Conservation (phyloP, 2,888 invertebrate genomes). For the Chydorus sphaericus region DNA sequence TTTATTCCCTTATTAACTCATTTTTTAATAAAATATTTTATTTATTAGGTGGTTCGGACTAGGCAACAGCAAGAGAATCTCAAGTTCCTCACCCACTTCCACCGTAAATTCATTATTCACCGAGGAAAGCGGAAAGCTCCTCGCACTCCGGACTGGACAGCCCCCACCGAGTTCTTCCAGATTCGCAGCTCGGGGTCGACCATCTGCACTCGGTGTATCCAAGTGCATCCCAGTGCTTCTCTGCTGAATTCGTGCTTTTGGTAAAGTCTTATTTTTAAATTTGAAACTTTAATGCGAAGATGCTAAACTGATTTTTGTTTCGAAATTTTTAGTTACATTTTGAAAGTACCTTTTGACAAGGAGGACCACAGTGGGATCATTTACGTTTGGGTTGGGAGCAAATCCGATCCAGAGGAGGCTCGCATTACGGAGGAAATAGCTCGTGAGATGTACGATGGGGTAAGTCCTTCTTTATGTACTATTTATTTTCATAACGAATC, state of each 20-base stretch:
- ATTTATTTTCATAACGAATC: no score
- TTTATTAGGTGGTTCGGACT: constrained; percentile 58
- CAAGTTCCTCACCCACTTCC: constrained; percentile 96
- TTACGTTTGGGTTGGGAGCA: constrained; percentile 88
- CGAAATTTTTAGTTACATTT: constrained; percentile 54
- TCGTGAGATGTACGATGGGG: constrained; percentile 80
- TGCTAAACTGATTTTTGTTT: constrained; percentile 4
- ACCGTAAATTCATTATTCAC: constrained; percentile 81
- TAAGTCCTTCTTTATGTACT: constrained; percentile 28
- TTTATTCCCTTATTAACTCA: no score
- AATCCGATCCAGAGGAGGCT: constrained; percentile 69
- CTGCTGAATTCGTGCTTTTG: constrained; percentile 88
- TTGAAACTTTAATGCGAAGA: neutral
- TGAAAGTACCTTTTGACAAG: constrained; percentile 83
- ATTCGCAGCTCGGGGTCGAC: constrained; percentile 90
- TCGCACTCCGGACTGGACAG: constrained; percentile 20
- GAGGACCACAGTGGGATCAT: constrained; percentile 75
- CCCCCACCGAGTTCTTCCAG: constrained; percentile 74
- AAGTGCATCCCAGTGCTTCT: constrained; percentile 70
- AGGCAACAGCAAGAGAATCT: constrained; percentile 98
- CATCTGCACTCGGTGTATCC: constrained; percentile 79
- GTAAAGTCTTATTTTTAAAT: constrained; percentile 35
- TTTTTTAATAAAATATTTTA: neutral
- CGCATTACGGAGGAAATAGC: constrained; percentile 80
- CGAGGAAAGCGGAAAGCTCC: constrained; percentile 56